phyloP scores from a whole-genome alignment of 2,797 vertebrate genomes.

The Ctenosaura bakeri region DNA sequence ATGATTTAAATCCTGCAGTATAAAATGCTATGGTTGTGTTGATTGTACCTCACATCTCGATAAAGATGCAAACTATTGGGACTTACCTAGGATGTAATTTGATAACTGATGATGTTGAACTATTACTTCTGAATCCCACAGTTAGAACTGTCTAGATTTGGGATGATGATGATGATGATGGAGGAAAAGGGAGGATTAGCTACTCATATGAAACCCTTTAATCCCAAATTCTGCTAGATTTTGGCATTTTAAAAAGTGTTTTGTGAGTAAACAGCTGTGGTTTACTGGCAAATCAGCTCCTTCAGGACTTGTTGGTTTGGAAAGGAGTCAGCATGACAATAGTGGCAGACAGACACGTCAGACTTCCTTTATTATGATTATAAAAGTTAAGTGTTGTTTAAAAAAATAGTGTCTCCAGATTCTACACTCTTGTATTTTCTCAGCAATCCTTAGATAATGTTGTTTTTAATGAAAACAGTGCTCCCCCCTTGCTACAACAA shows the following conservation, averaged over 20 bases:
- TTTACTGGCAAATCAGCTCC: slow-evolving; percentile 49
- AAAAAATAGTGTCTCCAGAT: slow-evolving; percentile 63
- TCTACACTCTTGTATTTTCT: slow-evolving; percentile 59
- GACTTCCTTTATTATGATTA: slow-evolving; percentile 61
- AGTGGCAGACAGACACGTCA: slow-evolving; percentile 58
- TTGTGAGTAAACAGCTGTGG: slow-evolving; percentile 57
- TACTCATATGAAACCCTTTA: slow-evolving; percentile 25
- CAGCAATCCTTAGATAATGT: slow-evolving; percentile 24
- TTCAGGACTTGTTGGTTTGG: neutral
- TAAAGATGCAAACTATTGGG: neutral
- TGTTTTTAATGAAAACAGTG: neutral
- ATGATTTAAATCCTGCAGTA: neutral
- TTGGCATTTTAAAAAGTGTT: slow-evolving; percentile 39
- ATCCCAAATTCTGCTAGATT: neutral
- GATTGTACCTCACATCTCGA: neutral
- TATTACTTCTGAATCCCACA: neutral
- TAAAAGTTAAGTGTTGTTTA: slow-evolving; percentile 71
- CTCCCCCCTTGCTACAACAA: neutral
- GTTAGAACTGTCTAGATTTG: neutral
- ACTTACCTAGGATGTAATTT: neutral
- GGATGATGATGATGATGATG: neutral
- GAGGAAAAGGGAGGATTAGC: slow-evolving; percentile 19
- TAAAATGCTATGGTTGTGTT: neutral
- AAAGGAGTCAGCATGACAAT: slow-evolving; percentile 38
- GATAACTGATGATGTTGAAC: neutral